These are phyloP conservation scores for Apodemia mormo DNA, from an alignment of 2,888 invertebrate species.

Conservation along the genomic window DNA sequence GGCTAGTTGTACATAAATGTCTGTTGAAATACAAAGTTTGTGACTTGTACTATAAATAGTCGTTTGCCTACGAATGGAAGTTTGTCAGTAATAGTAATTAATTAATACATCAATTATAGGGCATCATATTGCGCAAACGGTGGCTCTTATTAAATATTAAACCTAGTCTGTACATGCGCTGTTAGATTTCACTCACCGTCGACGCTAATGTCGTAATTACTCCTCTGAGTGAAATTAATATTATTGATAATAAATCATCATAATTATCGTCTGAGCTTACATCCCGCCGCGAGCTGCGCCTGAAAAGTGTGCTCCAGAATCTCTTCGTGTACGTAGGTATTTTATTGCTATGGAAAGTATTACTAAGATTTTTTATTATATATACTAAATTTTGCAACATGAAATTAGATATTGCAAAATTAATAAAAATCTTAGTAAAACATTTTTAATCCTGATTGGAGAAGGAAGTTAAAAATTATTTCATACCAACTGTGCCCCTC, in stretches of 20 bases:
- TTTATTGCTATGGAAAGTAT: too few species aligned
- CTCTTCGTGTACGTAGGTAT: too few species aligned
- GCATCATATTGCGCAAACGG: constrained; percentile 3
- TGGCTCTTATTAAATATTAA: background rate
- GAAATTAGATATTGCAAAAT: too few species aligned
- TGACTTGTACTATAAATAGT: background rate
- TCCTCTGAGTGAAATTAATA: background rate
- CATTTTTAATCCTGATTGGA: too few species aligned
- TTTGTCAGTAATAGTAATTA: background rate
- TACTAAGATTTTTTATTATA: too few species aligned
- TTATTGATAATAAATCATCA: background rate
- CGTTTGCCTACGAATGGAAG: background rate
- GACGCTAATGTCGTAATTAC: background rate
- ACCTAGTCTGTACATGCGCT: background rate
- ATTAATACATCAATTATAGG: constrained; percentile 3
- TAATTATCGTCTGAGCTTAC: background rate
- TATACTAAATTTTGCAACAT: too few species aligned
- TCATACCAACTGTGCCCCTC: too few species aligned
- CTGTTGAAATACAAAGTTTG: background rate
- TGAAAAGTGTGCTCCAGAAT: too few species aligned
- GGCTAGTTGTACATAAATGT: too few species aligned
- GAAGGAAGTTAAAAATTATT: too few species aligned
- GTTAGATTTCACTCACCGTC: background rate
- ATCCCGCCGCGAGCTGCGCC: background rate
- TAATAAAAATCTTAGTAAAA: too few species aligned